Percentiles rank a stretch among this genome's conserved stretches.
phyloP scores from a whole-genome alignment of 2,888 invertebrate species.

The Drosophila nigricruria region DNA sequence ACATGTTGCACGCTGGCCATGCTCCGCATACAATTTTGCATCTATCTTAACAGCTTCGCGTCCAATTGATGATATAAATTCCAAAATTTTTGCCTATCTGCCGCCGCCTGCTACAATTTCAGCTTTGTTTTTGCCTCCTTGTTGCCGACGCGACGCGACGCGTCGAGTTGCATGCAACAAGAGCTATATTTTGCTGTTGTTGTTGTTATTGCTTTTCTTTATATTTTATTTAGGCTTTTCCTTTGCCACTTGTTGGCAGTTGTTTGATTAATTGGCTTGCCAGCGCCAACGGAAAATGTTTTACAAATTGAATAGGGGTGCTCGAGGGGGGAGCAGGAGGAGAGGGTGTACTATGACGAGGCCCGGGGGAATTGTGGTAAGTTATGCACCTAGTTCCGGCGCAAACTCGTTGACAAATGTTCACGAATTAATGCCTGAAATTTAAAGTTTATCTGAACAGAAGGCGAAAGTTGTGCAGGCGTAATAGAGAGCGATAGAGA shows the following conservation, averaged over 20 bases:
- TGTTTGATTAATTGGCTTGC: slow-evolving; percentile 69
- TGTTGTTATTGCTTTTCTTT: slow-evolving; percentile 9
- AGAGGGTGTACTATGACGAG: not conserved
- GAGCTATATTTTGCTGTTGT: slow-evolving; percentile 28
- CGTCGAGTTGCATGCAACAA: slow-evolving; percentile 36
- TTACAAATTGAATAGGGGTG: slow-evolving; percentile 41
- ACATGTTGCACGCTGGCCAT: slow-evolving; percentile 28
- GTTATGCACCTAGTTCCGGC: slow-evolving; percentile 41
- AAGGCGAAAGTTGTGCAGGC: slow-evolving; percentile 38
- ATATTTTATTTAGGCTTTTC: slow-evolving; percentile 38
- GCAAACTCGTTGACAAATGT: slow-evolving; percentile 54
- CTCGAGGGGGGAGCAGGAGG: no score
- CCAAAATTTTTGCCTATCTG: slow-evolving; percentile 48
- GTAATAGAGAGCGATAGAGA: not conserved
- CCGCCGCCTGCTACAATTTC: slow-evolving; percentile 39
- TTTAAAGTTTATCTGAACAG: slow-evolving; percentile 13
- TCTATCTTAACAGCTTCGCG: slow-evolving; percentile 48
- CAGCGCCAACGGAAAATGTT: slow-evolving; percentile 57
- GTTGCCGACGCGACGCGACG: slow-evolving; percentile 20
- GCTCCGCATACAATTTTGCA: slow-evolving; percentile 36
- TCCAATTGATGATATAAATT: slow-evolving; percentile 58
- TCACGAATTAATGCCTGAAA: slow-evolving; percentile 29
- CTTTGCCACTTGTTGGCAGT: slow-evolving; percentile 60
- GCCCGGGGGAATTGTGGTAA: slow-evolving; percentile 4
- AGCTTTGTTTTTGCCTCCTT: slow-evolving; percentile 36